These are phyloP conservation scores for Hemibagrus guttatus DNA, from an alignment of 2,797 vertebrate genomes.

Conservation along the genomic window DNA sequence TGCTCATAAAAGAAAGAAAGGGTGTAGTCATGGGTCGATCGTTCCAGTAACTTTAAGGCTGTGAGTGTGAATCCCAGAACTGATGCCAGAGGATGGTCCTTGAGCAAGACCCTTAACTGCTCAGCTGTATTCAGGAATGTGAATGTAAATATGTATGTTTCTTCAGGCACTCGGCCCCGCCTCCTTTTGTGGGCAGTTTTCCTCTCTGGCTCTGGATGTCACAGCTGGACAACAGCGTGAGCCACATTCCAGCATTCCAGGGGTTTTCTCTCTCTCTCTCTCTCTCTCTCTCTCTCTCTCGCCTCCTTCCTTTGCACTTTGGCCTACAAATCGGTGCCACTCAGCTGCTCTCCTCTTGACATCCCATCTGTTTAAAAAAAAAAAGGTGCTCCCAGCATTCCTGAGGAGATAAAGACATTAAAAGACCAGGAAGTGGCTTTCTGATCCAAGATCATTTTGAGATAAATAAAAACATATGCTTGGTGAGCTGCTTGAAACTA, in stretches of 20 bases:
- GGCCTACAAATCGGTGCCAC: slow-evolving; percentile 57
- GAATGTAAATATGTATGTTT: slow-evolving; percentile 42
- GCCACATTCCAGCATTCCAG: slow-evolving; percentile 39
- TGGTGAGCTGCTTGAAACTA: neutral
- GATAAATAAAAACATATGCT: neutral
- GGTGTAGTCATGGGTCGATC: neutral
- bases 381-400: slow-evolving; percentile 59
- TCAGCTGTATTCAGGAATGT: neutral
- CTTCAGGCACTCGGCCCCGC: neutral
- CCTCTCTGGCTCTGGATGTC: slow-evolving; percentile 32
- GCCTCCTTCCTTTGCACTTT: slow-evolving; percentile 45
- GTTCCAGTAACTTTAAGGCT: neutral
- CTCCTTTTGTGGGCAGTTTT: slow-evolving; percentile 1
- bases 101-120: neutral
- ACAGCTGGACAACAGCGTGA: slow-evolving; percentile 47
- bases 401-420: neutral
- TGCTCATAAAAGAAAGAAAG: neutral
- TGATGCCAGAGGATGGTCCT: neutral
- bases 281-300: neutral
- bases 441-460: neutral
- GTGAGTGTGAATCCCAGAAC: neutral
- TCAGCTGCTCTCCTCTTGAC: slow-evolving; percentile 51
- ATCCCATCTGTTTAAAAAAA: slow-evolving; percentile 59
- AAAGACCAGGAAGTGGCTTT: neutral
- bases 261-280: slow-evolving; percentile 8